Evolutionary conservation across 1,140 invertebrate genomes (phyloP).

Genomic region (Riptortus pedestris): DNA sequence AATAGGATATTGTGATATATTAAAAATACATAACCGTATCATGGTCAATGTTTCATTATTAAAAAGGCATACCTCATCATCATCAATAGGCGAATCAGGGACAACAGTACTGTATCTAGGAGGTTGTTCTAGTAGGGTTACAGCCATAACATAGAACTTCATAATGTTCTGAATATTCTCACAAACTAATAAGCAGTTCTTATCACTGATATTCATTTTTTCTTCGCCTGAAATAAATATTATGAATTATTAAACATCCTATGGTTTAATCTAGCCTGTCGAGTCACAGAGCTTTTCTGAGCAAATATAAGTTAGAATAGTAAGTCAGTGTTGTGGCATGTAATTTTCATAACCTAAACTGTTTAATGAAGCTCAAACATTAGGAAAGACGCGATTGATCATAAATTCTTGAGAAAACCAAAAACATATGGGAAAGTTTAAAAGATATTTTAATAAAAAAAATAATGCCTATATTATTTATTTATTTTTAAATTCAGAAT

Average conservation of each 20-base stretch:
- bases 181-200: slow-evolving; percentile 4
- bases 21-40: not conserved
- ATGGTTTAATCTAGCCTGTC: not conserved
- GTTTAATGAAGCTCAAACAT: too few species aligned
- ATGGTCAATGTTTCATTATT: not conserved
- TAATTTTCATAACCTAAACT: too few species aligned
- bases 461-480: too few species aligned
- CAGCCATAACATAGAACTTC: slow-evolving; percentile 40
- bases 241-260: not conserved
- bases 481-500: too few species aligned
- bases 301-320: not conserved
- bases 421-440: too few species aligned
- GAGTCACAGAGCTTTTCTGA: not conserved
- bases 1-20: too few species aligned
- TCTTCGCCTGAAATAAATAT: not conserved
- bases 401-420: too few species aligned
- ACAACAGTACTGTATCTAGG: slow-evolving; percentile 37
- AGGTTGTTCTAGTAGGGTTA: slow-evolving; percentile 35
- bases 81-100: slow-evolving; percentile 29
- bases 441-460: too few species aligned
- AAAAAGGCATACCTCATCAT: slow-evolving; percentile 19
- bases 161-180: slow-evolving; percentile 36
- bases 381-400: too few species aligned
- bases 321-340: too few species aligned
- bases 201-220: not conserved